phyloP scores from a whole-genome alignment of 2,113 vertebrate genomes.

The Perca flavescens region DNA sequence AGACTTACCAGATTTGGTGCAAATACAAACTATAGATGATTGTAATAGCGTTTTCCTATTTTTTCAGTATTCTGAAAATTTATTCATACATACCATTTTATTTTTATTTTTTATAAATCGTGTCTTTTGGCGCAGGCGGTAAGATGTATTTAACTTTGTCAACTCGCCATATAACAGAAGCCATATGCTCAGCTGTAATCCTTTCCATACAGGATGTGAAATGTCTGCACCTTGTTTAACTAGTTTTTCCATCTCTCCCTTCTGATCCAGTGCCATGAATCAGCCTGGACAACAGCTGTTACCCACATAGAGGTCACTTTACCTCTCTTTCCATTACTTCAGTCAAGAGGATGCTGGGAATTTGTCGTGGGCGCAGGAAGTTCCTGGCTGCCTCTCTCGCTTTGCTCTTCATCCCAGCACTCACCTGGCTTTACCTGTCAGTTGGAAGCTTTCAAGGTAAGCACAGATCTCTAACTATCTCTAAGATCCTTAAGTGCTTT shows the following conservation, averaged over 20 bases:
- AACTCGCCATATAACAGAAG: background rate
- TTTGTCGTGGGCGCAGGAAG: conserved; percentile 98
- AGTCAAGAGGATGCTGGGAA: conserved; percentile 96
- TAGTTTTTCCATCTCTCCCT: background rate
- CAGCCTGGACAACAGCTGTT: conserved; percentile 85
- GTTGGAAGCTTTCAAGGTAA: conserved; percentile 95
- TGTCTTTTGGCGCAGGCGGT: background rate
- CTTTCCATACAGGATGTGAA: background rate
- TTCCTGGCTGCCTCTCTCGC: conserved; percentile 95
- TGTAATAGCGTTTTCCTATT: background rate
- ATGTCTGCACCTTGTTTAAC: conserved; percentile 11
- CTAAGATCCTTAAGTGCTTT: too few relatives aligned
- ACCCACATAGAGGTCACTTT: conserved; percentile 87
- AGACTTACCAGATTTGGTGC: background rate
- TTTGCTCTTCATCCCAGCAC: conserved; percentile 93
- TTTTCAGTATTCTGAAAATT: background rate
- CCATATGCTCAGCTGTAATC: background rate
- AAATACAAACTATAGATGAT: background rate
- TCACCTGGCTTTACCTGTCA: conserved; percentile 98
- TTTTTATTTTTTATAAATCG: too few relatives aligned
- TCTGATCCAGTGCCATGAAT: conserved; percentile 88
- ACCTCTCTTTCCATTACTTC: conserved; percentile 78
- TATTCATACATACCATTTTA: too few relatives aligned
- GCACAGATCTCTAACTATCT: conserved; percentile 20
- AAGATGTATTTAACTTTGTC: background rate